Evolutionary conservation across 1,140 invertebrate genomes (phyloP), one percentile per base, ranked within the genome.

Genomic region (Bombyx mori): DNA sequence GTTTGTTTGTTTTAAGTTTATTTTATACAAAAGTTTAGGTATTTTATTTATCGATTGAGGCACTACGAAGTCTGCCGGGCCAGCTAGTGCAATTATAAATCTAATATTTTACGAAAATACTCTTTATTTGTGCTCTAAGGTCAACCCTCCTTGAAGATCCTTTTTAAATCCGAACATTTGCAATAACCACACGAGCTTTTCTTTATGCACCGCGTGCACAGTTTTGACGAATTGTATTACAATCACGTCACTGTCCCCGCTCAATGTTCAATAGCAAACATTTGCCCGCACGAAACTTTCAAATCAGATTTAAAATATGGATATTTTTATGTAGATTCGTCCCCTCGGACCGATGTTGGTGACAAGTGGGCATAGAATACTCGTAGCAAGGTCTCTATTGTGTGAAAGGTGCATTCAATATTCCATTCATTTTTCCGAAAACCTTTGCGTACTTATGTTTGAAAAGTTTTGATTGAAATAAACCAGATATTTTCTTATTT

Each of bases 281-380:
- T 86, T 84, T 82, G 81, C 73, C 74, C 74, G 45, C 43, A 49
- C 45, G 45, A 48, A 67, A 68, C 58, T 69, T 69, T 69, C 71
- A 82, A 86, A 86, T 86, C 83, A 82, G 79, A 86, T 86, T 86
- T 84, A 84, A 86, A 86, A 85, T 86, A 84, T 83, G 79, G 71
- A 79, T 83, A 83, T 86, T 82, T 78, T 75, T 77, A 82, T 85
- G 75, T 77, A 79, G 75, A 80, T 78, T 66, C 68, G 66, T 70
- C 75, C 60, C 75, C 75, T 78, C 73, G 73, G 68, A 75, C 70
- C 68, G 71, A 57, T 81, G 82, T 63, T 74, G 74, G 72, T 83
- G 82, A 83, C 79, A 77, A 82, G 77, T 79, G 72, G 66, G 68
- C 68, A 68, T 63, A 69, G 75, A 61, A 73, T 73, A 68, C 70